Evolutionary conservation across 2,888 invertebrate species (phyloP), one percentile per base, ranked within the genome.

Genomic region (Pimpla rufipes): DNA sequence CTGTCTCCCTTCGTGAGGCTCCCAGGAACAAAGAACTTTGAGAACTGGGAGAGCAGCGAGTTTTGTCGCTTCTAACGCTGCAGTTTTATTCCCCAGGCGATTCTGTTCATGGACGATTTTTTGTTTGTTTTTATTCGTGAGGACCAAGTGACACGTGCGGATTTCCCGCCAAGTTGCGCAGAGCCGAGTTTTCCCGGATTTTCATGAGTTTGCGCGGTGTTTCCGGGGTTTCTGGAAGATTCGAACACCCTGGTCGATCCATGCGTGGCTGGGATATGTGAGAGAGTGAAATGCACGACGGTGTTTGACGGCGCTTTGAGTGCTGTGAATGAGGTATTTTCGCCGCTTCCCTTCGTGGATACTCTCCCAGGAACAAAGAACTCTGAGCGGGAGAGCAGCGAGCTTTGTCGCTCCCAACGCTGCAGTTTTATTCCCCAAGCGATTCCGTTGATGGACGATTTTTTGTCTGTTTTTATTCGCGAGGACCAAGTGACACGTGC

Each of bases 151-250:
- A 74, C 29, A 5, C 29, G 29, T 29, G 29, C 29, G 2, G 29
- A 2, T 2, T 29, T 21, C 23, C 23, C 23, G 23, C 10, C 21
- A 74, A 62, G 50, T 16, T 50, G 29, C 29, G n/a, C 16, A 10
- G n/a, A 57, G 10, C 77, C 83, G 80, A 77, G 57, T 70, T 80
- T 74, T 45, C 73, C 47, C 21, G n/a, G n/a, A n/a, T n/a, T n/a
- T n/a, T n/a, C n/a, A n/a, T n/a, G n/a, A n/a, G n/a, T n/a, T n/a
- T n/a, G n/a, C n/a, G n/a, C n/a, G n/a, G n/a, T n/a, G n/a, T n/a
- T n/a, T n/a, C n/a, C 47, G 45, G 47, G 62, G 5, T 45, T n/a
- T 45, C 59, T 37, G 45, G 74, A 50, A 37, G 29, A 5, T 35
- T 59, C 16, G n/a, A 10, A 11, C 29, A 29, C 23, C n/a, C 42